phyloP scores from a whole-genome alignment of 2,888 invertebrate genomes.

The Lithosia quadra region DNA sequence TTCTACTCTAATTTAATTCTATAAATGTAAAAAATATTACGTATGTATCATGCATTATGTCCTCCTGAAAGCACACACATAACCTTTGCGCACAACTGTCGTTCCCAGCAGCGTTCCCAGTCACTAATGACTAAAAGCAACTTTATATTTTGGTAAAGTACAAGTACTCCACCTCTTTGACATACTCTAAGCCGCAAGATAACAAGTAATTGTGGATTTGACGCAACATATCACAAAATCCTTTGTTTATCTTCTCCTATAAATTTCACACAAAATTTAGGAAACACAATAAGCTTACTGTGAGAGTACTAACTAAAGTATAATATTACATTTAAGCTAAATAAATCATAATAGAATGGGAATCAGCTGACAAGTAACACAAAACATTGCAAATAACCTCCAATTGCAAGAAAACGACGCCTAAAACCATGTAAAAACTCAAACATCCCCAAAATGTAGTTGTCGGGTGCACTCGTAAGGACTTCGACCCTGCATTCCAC shows the following conservation, averaged over 20 bases:
- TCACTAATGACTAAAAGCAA: slow-evolving; percentile 38
- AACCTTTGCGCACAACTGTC: not conserved
- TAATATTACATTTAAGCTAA: too few relatives aligned
- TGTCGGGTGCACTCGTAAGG: slow-evolving; percentile 55
- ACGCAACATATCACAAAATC: slow-evolving; percentile 9
- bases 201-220: slow-evolving; percentile 7
- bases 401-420: slow-evolving; percentile 30
- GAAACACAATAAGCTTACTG: not conserved
- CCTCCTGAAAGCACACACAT: not conserved
- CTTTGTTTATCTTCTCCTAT: slow-evolving; percentile 26
- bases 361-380: slow-evolving; percentile 46
- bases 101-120: slow-evolving; percentile 30
- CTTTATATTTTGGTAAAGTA: slow-evolving; percentile 7
- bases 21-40: slow-evolving; percentile 3
- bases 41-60: slow-evolving; percentile 23
- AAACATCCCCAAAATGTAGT: slow-evolving; percentile 39
- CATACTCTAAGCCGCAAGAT: slow-evolving; percentile 30
- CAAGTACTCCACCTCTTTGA: slow-evolving; percentile 26
- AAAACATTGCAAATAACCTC: slow-evolving; percentile 51
- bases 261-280: not conserved
- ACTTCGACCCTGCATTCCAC: slow-evolving; percentile 59
- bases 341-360: not conserved
- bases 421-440: slow-evolving; percentile 25
- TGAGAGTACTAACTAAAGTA: not conserved
- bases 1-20: not conserved